Percentiles rank a stretch among this genome's conserved stretches.
phyloP scores from a whole-genome alignment of 2,888 invertebrate genomes.

The Xylophagus ater region DNA sequence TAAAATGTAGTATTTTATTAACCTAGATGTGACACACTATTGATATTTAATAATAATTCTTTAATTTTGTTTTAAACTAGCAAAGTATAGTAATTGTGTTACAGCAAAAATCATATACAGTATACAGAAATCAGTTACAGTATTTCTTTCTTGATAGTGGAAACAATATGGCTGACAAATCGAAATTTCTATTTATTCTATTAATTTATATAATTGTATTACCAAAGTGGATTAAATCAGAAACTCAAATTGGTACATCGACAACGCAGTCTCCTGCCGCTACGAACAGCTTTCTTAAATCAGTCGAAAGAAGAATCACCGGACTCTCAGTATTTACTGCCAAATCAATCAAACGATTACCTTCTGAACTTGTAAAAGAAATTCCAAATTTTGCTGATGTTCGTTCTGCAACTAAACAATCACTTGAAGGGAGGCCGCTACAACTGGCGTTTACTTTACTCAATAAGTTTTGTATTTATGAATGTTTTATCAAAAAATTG shows the following conservation, averaged over 20 bases:
- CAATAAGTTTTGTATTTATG: neutral
- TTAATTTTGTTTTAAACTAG: too few relatives aligned
- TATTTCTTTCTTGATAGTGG: too few relatives aligned
- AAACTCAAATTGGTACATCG: neutral
- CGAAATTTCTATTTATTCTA: too few relatives aligned
- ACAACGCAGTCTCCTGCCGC: neutral
- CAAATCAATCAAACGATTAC: neutral
- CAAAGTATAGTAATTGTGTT: too few relatives aligned
- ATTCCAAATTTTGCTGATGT: constrained; percentile 10
- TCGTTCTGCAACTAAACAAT: constrained; percentile 11
- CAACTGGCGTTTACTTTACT: neutral
- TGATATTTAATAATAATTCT: too few relatives aligned
- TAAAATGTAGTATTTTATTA: too few relatives aligned
- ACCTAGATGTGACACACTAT: too few relatives aligned
- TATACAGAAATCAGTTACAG: too few relatives aligned
- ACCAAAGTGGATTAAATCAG: too few relatives aligned
- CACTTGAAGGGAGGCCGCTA: constrained; percentile 10
- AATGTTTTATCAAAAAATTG: neutral
- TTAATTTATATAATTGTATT: too few relatives aligned
- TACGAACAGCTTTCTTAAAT: neutral
- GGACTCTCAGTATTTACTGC: neutral
- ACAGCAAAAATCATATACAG: too few relatives aligned
- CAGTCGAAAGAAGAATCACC: neutral
- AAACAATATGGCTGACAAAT: too few relatives aligned
- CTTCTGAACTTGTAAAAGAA: constrained; percentile 1